A percentile compares a stretch with the other conserved stretches of the same genome.
Conservation (phyloP, 2,797 vertebrate species). For the Molossus alvarezi region DNA sequence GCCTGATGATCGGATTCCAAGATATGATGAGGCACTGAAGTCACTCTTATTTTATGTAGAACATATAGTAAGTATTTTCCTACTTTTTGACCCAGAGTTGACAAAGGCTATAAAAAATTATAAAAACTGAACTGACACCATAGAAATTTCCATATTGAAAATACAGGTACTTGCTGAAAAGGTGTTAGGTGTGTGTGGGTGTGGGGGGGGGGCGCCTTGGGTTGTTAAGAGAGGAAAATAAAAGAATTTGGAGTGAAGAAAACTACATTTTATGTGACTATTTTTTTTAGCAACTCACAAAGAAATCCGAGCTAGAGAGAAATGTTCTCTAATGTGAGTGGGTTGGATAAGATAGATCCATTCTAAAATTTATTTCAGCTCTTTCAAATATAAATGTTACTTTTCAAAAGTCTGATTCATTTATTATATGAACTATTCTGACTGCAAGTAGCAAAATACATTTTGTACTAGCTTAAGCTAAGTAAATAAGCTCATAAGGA, state of each 20-base stretch:
- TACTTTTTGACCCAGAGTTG: not conserved
- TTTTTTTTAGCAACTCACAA: slow-evolving; percentile 7
- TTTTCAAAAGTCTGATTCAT: slow-evolving; percentile 27
- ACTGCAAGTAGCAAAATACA: not conserved
- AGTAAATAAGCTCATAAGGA: not conserved
- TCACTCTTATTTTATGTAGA: not conserved
- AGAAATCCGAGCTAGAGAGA: not conserved
- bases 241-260: not conserved
- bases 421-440: slow-evolving; percentile 10
- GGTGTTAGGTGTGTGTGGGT: not conserved
- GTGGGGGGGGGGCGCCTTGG: not conserved
- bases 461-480: not conserved
- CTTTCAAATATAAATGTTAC: not conserved
- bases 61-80: not conserved
- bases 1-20: not conserved
- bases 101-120: slow-evolving; percentile 3
- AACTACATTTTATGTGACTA: not conserved
- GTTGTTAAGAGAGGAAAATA: not conserved
- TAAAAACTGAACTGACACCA: not conserved
- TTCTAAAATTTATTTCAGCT: not conserved
- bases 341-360: not conserved
- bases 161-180: not conserved
- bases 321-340: not conserved
- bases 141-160: not conserved
- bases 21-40: not conserved